Evolutionary conservation across 2,797 vertebrate genomes (phyloP).

Genomic region (Oryzias sinensis): DNA sequence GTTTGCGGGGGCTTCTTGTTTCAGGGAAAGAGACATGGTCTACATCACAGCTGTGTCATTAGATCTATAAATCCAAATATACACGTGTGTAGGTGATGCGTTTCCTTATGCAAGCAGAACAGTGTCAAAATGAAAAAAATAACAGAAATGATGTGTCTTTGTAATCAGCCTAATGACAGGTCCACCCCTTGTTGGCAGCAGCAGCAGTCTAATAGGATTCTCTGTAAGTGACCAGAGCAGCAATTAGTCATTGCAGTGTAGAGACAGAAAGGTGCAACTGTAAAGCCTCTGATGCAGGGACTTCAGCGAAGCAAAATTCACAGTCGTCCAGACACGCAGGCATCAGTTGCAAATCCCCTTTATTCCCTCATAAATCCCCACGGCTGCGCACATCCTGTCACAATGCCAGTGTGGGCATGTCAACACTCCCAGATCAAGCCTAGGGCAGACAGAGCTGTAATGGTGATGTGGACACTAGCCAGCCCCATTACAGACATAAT

Average conservation of each 20-base stretch:
- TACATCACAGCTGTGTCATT: conserved; percentile 68
- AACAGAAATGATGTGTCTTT: conserved; percentile 37
- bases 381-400: conserved; percentile 70
- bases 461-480: conserved; percentile 50
- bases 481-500: conserved; percentile 69
- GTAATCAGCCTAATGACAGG: conserved; percentile 48
- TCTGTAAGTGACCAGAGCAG: conserved; percentile 56
- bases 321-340: conserved; percentile 49
- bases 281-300: conserved; percentile 64
- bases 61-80: conserved; percentile 60
- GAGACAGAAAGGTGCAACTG: conserved; percentile 57
- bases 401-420: conserved; percentile 63
- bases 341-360: conserved; percentile 78
- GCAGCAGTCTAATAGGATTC: conserved; percentile 34
- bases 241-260: conserved; percentile 75
- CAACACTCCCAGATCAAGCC: conserved; percentile 50
- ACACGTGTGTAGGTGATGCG: conserved; percentile 23
- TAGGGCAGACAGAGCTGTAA: conserved; percentile 40
- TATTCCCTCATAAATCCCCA: conserved; percentile 76
- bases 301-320: conserved; percentile 67
- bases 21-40: conserved; percentile 62
- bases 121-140: conserved; percentile 24
- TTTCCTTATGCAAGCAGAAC: conserved; percentile 21
- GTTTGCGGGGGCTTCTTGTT: conserved; percentile 33
- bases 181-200: conserved; percentile 38